These are phyloP conservation scores for Eupithecia vulgata DNA, from an alignment of 2,888 invertebrate genomes.

Conservation along the genomic window DNA sequence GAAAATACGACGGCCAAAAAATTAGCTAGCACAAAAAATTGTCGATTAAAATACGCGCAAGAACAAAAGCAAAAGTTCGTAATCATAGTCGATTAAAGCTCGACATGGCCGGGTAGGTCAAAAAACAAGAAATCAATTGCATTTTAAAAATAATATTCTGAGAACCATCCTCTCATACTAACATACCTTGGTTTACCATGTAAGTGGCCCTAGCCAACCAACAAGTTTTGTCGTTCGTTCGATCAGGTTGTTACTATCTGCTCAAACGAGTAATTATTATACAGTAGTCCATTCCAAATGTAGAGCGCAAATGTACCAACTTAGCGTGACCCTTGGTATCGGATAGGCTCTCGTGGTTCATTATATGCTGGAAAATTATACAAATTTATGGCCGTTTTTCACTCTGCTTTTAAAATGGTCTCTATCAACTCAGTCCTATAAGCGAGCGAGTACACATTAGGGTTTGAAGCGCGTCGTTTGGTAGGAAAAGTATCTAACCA, in stretches of 20 bases:
- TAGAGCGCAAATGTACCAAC: neutral
- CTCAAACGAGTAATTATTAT: slow-evolving; percentile 8
- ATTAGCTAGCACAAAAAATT: neutral
- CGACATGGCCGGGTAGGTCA: neutral
- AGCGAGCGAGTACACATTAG: neutral
- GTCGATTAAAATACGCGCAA: neutral
- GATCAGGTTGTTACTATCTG: neutral
- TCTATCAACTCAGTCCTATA: neutral
- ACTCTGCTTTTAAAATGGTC: neutral
- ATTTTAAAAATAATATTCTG: slow-evolving; percentile 12
- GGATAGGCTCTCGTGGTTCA: neutral
- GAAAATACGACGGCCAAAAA: too few relatives aligned
- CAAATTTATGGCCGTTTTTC: neutral
- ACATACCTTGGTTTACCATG: slow-evolving; percentile 3
- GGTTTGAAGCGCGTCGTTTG: neutral
- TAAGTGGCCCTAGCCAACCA: neutral
- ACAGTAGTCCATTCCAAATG: neutral
- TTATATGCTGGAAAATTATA: neutral
- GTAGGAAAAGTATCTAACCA: neutral
- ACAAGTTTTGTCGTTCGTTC: slow-evolving; percentile 10
- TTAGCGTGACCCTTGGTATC: neutral
- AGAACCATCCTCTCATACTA: slow-evolving; percentile 8
- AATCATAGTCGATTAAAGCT: neutral
- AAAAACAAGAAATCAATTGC: slow-evolving; percentile 1
- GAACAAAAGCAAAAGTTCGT: neutral